Evolutionary conservation across 2,797 vertebrate species (phyloP), one percentile per base, ranked within the genome.

Genomic region (Aphelocoma californica): DNA sequence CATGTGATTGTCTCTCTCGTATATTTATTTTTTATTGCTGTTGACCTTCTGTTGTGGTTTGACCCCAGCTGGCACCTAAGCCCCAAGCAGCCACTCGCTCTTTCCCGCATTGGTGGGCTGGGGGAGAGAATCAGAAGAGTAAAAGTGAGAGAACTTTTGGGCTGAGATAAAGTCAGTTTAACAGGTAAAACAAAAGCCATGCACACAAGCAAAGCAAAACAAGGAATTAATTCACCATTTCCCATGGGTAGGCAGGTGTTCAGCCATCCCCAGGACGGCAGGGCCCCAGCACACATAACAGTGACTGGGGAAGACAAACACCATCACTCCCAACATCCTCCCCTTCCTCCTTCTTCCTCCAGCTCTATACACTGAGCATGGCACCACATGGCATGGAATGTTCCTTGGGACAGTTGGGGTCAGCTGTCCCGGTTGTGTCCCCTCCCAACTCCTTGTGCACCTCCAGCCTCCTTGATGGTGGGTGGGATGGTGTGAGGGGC

Each of bases 11-110:
- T 87, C 25, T 38, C 45, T 85, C 53, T 89, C 26, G 14, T 47
- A 14, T 62, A 75, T 88, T 90, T 94, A 50, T 92, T 90, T 96
- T 74, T 90, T 93, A 90, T 87, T 92, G 67, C 81, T 74, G 28
- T 90, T 95, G 96, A 95, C 64, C 53, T 81, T 54, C 51, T 73
- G 42, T 24, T n/a, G 50, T 32, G 36, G 60, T 73, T 79, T 83
- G 61, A 83, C 32, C 53, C 40, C 71, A 60, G 31, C 32, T 8
- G 6, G 31, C 40, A 71, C 15, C 14, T 32, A 34, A 78, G 47
- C 25, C 36, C 48, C 21, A 32, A 19, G 19, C 48, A 73, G 44
- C 21, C 11, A 10, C 42, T 72, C 2, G 1, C 54, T 61, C 13
- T 19, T 81, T 72, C n/a, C 18, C 8, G 15, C 42, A 28, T 8